Evolutionary conservation across 2,888 invertebrate species (phyloP), one percentile per base, ranked within the genome.

Genomic region (Mechanitis mazaeus): DNA sequence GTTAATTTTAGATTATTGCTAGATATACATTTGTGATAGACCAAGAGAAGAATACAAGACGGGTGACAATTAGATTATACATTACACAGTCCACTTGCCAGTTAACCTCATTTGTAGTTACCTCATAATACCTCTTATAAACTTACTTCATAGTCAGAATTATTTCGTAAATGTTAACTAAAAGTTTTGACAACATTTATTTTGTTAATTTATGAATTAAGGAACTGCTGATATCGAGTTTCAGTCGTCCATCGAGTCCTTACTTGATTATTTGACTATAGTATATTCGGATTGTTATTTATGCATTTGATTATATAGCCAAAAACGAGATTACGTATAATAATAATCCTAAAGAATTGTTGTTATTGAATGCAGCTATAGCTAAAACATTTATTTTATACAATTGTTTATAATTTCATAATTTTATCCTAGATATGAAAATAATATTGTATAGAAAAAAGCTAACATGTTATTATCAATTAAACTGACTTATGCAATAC

Each of bases 51-150:
- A 31, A 31, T 31, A 50, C 50, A 50, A 50, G 50, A 50, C 50
- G 31, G 50, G 50, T 50, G 50, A 50, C 50, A 50, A 50, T 50
- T 31, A 50, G 31, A 50, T 50, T 50, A 50, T 28, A 50, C 28
- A 50, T 50, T 11, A n/a, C 31, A 28, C 50, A 50, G 31, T 28
- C 50, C 31, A 50, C 31, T 47, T 11, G 31, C 9, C 50, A 31
- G 46, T 61, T 57, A 60, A 56, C 53, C 56, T 38, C 46, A 57
- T 61, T 56, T 45, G 33, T 47, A 35, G 56, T 55, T 54, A 60
- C 56, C 33, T 56, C 42, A 61, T 56, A 45, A 55, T 59, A 60
- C 59, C 59, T 58, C 50, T 31, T 50, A 50, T 50, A 50, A 50
- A 50, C 9, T 31, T 6, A 7, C 28, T 50, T 31, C 50, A 50